Base-by-base conservation (phyloP, 2,888 invertebrate species). In the Molorchus minor region DNA sequence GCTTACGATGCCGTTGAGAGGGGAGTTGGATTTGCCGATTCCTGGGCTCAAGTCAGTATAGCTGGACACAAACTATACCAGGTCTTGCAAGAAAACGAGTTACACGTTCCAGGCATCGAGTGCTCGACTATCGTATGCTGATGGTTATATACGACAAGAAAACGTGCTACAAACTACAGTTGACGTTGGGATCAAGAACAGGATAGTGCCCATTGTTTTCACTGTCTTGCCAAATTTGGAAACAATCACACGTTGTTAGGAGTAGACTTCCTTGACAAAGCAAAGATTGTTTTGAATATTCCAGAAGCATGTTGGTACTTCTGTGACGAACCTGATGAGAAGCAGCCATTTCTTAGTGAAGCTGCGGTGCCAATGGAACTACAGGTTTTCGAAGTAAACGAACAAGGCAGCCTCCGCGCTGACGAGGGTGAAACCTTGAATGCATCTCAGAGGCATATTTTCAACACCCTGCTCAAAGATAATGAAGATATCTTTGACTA, bases 181-280 rank as follows among this genome's bases (percentile, higher is more conserved):
- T 12, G 16, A 47, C 12, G 17, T 64, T 8, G 19, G 12, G 2
- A 25, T 62, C 8, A 53, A 57, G n/a, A 30, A 40, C 15, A 49
- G 62, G 36, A 38, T 13, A 15, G 16, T 58, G 3, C 44, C 25
- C 13, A 54, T 40, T 8, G 41, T 44, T 19, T 62, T 62, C 40
- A 20, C 58, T 1, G 21, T 62, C 7, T 25, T 62, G n/a, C 62
- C 62, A n/a, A 36, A 57, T 10, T 57, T 53, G 1, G 55, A 17
- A 52, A 62, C 19, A 62, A 62, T 33, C 47, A 46, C 10, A 62
- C 62, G 7, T 20, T 62, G 20, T 35, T 62, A 30, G 62, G 62
- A 1, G 52, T 62, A 10, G 58, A 62, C 25, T 58, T 62, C 46
- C 21, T 55, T 10, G 54, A 58, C 44, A 52, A 55, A 16, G 49